Conservation (phyloP, 2,888 invertebrate species). For the Orthosia gothica region DNA sequence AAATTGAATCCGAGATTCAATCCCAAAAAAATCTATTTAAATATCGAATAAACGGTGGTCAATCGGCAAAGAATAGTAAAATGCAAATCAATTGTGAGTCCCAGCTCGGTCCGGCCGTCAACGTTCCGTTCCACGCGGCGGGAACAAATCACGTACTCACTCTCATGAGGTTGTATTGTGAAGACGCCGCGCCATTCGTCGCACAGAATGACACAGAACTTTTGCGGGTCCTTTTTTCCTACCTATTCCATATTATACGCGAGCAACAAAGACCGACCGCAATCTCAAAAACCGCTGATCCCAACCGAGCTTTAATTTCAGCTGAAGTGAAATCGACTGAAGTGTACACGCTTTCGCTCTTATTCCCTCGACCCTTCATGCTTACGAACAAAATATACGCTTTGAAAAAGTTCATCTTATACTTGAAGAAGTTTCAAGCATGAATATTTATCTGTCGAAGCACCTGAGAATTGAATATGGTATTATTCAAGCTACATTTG, state of each 20-base stretch:
- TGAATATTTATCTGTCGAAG: constrained; percentile 71
- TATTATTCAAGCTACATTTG: constrained; percentile 21
- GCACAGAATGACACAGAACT: constrained; percentile 65
- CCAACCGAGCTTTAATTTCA: constrained; percentile 84
- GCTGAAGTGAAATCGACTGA: constrained; percentile 85
- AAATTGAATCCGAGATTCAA: constrained; percentile 7
- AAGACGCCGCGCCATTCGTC: constrained; percentile 58
- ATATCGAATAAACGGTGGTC: neutral
- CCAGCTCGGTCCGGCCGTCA: neutral
- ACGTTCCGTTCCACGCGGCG: constrained; percentile 5
- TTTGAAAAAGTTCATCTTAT: constrained; percentile 72
- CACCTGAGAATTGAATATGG: constrained; percentile 51
- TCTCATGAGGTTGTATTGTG: constrained; percentile 54
- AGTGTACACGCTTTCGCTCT: constrained; percentile 89
- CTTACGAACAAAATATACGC: constrained; percentile 74
- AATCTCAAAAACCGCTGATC: constrained; percentile 81
- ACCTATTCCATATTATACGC: constrained; percentile 72
- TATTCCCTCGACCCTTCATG: constrained; percentile 81
- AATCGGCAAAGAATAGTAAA: constrained; percentile 16
- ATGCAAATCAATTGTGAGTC: constrained; percentile 37
- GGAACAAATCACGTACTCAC: constrained; percentile 49
- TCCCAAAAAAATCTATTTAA: neutral
- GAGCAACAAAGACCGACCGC: constrained; percentile 77
- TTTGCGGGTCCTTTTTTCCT: constrained; percentile 64
- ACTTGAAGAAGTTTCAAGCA: constrained; percentile 68